Evolutionary conservation across 2,888 invertebrate genomes (phyloP).

Genomic region (Perdita meconis): DNA sequence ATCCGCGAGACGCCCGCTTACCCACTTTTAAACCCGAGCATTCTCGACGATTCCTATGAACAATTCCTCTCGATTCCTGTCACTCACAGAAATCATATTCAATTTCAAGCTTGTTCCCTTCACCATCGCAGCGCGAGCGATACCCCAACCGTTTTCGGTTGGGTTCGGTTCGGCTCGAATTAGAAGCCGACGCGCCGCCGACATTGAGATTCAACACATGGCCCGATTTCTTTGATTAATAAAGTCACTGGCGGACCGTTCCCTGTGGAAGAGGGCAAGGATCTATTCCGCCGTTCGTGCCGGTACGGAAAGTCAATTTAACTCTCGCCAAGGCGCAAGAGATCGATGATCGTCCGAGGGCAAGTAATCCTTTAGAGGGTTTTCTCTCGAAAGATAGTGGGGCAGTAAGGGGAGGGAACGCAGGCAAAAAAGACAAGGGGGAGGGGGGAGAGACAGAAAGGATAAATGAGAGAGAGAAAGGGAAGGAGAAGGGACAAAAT

Average conservation of each 20-base stretch:
- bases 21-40: too few relatives aligned
- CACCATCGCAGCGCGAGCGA: conserved; percentile 15
- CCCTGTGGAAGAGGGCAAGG: conserved; percentile 46
- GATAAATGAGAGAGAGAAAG: conserved; percentile 20
- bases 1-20: too few relatives aligned
- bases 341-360: conserved; percentile 56
- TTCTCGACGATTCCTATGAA: background rate
- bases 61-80: conserved; percentile 6
- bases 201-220: conserved; percentile 49
- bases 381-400: conserved; percentile 48
- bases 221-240: conserved; percentile 52
- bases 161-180: conserved; percentile 47
- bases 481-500: conserved; percentile 56
- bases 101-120: conserved; percentile 37
- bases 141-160: conserved; percentile 9
- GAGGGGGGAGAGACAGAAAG: background rate
- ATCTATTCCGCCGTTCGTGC: conserved; percentile 28
- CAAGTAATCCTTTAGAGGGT: conserved; percentile 51
- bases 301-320: conserved; percentile 45
- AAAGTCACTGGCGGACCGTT: conserved; percentile 36
- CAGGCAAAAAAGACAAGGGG: background rate
- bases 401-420: background rate
- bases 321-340: conserved; percentile 28
- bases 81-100: conserved; percentile 22
- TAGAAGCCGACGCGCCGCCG: conserved; percentile 18